Evolutionary conservation across 1,140 invertebrate species (phyloP).

Genomic region (Neodiprion virginianus): DNA sequence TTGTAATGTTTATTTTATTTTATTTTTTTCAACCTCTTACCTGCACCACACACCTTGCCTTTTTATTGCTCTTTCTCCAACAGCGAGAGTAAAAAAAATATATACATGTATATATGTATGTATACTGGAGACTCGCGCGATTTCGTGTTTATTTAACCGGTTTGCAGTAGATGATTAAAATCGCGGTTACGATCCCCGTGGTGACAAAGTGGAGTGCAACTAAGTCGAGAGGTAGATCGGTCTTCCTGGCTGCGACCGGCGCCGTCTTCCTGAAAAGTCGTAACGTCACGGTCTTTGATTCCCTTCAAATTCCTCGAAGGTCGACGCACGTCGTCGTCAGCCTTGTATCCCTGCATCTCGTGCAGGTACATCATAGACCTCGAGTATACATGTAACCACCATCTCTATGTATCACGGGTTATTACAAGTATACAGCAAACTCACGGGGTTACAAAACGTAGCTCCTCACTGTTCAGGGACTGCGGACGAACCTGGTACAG

Average conservation of each 20-base stretch:
- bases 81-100: no score
- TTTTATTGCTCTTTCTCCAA: no score
- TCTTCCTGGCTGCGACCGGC: neutral
- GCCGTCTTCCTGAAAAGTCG: neutral
- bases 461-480: conserved; percentile 35
- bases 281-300: conserved; percentile 2
- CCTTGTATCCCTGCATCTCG: neutral
- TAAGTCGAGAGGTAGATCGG: neutral
- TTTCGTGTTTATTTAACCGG: neutral
- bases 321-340: neutral
- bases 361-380: neutral
- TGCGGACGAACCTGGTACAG: neutral
- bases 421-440: neutral
- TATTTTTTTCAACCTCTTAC: no score
- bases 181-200: neutral
- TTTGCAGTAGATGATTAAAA: neutral
- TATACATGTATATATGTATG: no score
- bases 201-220: neutral
- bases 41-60: no score
- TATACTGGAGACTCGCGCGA: no score
- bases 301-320: neutral
- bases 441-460: neutral
- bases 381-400: no score
- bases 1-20: no score
- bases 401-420: neutral